A percentile compares a stretch with the other conserved stretches of the same genome.
Conservation (phyloP, 2,113 vertebrate genomes). For the Otolemur garnettii region DNA sequence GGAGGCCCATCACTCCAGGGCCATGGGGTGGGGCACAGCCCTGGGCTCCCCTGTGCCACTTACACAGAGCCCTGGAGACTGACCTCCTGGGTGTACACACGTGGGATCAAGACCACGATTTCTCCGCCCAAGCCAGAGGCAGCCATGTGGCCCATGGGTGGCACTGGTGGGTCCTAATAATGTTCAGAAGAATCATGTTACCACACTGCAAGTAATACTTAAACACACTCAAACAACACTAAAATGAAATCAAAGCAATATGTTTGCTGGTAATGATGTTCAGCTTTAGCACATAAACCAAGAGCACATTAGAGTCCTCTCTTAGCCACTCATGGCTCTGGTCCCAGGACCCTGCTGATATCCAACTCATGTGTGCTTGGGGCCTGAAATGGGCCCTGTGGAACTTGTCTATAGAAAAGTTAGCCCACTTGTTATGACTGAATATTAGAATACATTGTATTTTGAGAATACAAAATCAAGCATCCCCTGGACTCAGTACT, state of each 20-base stretch:
- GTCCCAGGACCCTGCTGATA: too few relatives aligned
- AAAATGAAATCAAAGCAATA: not conserved
- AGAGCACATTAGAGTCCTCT: too few relatives aligned
- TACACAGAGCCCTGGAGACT: not conserved
- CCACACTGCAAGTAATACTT: not conserved
- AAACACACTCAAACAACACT: not conserved
- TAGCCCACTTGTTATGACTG: too few relatives aligned
- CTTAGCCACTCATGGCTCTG: too few relatives aligned
- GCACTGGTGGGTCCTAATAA: not conserved
- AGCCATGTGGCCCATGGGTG: not conserved
- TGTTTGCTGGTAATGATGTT: not conserved
- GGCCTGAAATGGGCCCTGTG: too few relatives aligned
- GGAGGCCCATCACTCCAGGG: not conserved
- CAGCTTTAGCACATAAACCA: not conserved
- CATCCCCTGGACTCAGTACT: too few relatives aligned
- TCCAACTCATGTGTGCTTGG: too few relatives aligned
- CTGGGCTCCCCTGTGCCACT: not conserved
- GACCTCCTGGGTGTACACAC: not conserved
- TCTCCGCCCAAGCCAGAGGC: not conserved
- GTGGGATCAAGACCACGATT: not conserved
- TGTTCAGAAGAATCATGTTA: not conserved
- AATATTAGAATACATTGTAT: too few relatives aligned
- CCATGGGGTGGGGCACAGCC: not conserved
- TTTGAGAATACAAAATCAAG: too few relatives aligned
- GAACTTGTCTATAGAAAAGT: too few relatives aligned